phyloP scores from a whole-genome alignment of 2,797 vertebrate genomes.

The Gobio occitaniae region DNA sequence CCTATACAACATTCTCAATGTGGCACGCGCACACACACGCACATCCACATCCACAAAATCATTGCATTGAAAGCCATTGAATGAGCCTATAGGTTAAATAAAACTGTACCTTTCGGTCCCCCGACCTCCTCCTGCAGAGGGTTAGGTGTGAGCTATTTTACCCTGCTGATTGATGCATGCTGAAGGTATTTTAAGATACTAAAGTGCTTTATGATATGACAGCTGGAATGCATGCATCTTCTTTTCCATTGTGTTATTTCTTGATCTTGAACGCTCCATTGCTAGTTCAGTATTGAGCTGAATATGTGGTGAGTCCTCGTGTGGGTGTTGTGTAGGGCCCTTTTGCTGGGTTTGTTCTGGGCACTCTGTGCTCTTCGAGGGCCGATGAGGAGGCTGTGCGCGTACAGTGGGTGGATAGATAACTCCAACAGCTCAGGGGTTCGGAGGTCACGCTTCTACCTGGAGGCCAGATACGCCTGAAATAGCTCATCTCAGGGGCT shows the following conservation, averaged over 20 bases:
- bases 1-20: too few species aligned
- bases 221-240: constrained; percentile 26
- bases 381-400: not conserved
- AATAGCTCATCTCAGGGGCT: constrained; percentile 31
- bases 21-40: too few species aligned
- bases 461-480: constrained; percentile 37
- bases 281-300: not conserved
- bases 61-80: too few species aligned
- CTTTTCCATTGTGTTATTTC: not conserved
- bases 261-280: not conserved
- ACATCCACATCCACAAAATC: too few species aligned
- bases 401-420: constrained; percentile 22
- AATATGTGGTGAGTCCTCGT: not conserved
- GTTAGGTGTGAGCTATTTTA: constrained; percentile 25
- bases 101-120: not conserved
- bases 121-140: not conserved
- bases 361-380: not conserved
- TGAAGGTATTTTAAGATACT: constrained; percentile 16
- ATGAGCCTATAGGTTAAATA: not conserved
- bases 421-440: constrained; percentile 29
- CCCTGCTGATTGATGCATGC: constrained; percentile 4
- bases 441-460: constrained; percentile 29
- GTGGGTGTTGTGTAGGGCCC: constrained; percentile 28
- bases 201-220: constrained; percentile 17
- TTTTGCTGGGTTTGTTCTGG: constrained; percentile 23